phyloP scores from a whole-genome alignment of 2,113 vertebrate genomes.

The Picathartes gymnocephalus region DNA sequence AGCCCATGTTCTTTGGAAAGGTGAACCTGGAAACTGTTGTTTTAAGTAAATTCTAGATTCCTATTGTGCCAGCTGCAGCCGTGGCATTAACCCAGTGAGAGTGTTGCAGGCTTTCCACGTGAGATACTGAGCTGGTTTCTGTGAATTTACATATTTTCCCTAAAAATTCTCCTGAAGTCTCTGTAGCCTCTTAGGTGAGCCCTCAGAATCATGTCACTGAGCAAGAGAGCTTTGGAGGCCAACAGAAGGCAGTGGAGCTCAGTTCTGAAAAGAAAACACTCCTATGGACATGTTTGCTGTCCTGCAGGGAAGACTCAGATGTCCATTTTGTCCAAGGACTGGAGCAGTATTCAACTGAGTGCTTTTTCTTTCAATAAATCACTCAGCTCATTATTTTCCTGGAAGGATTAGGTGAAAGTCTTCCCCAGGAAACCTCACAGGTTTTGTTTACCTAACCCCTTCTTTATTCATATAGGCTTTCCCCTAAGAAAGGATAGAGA shows the following conservation, averaged over 20 bases:
- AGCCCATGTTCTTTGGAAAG: neutral
- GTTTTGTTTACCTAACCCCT: neutral
- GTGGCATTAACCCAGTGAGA: neutral
- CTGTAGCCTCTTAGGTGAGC: neutral
- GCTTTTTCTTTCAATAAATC: neutral
- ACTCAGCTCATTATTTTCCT: neutral
- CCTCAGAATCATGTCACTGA: neutral
- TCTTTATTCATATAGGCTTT: neutral
- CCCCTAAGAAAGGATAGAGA: neutral
- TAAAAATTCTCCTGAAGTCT: neutral
- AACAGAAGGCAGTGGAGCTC: neutral
- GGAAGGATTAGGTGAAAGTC: neutral
- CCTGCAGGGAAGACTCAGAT: neutral
- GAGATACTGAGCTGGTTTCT: neutral
- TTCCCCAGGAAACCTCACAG: neutral
- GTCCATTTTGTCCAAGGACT: neutral
- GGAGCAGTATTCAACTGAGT: neutral
- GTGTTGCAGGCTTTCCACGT: neutral
- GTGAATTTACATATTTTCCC: neutral
- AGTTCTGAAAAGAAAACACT: neutral
- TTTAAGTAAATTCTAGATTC: neutral
- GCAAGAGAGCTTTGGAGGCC: neutral
- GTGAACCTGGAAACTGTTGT: neutral
- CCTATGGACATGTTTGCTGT: neutral
- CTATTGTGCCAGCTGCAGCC: neutral